Evolutionary conservation across 2,797 vertebrate species (phyloP).

Genomic region (Galago senegalensis): DNA sequence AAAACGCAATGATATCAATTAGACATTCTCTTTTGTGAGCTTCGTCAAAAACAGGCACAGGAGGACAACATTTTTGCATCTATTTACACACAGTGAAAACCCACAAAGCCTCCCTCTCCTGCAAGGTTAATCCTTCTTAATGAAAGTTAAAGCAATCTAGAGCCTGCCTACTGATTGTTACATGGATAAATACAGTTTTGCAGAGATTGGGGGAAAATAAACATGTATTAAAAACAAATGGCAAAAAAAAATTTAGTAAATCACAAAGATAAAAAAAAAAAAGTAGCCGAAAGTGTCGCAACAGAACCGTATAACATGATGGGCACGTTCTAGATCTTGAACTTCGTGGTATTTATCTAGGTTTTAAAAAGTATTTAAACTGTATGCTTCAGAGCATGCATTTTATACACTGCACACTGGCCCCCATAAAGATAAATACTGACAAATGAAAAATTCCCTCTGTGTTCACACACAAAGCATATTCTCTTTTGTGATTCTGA

Average conservation of each 20-base stretch:
- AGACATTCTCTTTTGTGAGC: constrained; percentile 85
- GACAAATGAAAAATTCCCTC: background rate
- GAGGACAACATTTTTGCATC: constrained; percentile 82
- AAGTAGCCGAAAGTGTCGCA: background rate
- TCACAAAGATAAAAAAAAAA: constrained; percentile 53
- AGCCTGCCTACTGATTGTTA: constrained; percentile 80
- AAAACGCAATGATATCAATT: constrained; percentile 86
- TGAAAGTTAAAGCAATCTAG: constrained; percentile 84
- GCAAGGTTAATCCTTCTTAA: constrained; percentile 81
- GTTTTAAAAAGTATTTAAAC: background rate
- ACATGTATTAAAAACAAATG: constrained; percentile 43
- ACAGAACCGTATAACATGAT: background rate
- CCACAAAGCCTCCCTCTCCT: constrained; percentile 76
- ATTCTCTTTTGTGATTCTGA: constrained; percentile 30
- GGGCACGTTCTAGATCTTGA: background rate
- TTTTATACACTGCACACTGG: background rate
- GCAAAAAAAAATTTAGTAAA: background rate
- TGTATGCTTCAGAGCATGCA: background rate
- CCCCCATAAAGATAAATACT: background rate
- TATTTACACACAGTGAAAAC: constrained; percentile 81
- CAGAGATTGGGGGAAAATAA: constrained; percentile 61
- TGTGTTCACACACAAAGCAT: background rate
- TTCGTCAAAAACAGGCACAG: constrained; percentile 70
- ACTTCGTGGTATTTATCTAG: background rate
- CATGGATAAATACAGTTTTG: constrained; percentile 63